Evolutionary conservation across 1,140 invertebrate genomes (phyloP), one percentile per base, ranked within the genome.

Genomic region (Rhagoletis pomonella): DNA sequence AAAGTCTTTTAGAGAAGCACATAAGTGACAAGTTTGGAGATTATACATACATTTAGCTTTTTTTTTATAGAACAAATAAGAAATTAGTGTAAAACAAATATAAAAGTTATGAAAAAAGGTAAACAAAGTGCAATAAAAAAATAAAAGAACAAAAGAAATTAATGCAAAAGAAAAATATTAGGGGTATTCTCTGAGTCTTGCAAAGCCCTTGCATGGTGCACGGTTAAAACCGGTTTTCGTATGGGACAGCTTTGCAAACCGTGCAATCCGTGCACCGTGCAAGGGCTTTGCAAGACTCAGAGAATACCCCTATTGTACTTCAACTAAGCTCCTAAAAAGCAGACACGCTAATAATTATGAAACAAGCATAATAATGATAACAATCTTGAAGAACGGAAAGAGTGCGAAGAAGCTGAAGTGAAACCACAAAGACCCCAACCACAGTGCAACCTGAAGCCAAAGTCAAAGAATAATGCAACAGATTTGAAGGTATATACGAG

Each of bases 261-360:
- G n/a, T n/a, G n/a, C n/a, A n/a, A n/a, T n/a, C n/a, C n/a, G n/a
- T n/a, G n/a, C n/a, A n/a, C n/a, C n/a, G n/a, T n/a, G n/a, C n/a
- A n/a, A n/a, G n/a, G n/a, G n/a, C n/a, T n/a, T n/a, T n/a, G n/a
- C n/a, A n/a, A n/a, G n/a, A n/a, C n/a, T n/a, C n/a, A n/a, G n/a
- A n/a, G n/a, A n/a, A n/a, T n/a, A n/a, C n/a, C n/a, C n/a, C n/a
- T n/a, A n/a, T n/a, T n/a, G n/a, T 9, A 55, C 50, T 2, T 29
- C 47, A 55, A 81, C 47, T 55, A 81, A 19, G 47, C 73, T 2
- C 14, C 7, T 42, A 55, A 10, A 55, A 47, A 81, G 42, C 44
- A 77, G 73, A 81, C 73, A 58, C 17, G 50, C 7, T 73, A n/a
- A 81, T 81, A 81, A 81, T 81, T 81, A 81, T 81, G 73, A 19